Evolutionary conservation across 2,888 invertebrate species (phyloP), one percentile per base, ranked within the genome.

Genomic region (Cryptus viduatorius): DNA sequence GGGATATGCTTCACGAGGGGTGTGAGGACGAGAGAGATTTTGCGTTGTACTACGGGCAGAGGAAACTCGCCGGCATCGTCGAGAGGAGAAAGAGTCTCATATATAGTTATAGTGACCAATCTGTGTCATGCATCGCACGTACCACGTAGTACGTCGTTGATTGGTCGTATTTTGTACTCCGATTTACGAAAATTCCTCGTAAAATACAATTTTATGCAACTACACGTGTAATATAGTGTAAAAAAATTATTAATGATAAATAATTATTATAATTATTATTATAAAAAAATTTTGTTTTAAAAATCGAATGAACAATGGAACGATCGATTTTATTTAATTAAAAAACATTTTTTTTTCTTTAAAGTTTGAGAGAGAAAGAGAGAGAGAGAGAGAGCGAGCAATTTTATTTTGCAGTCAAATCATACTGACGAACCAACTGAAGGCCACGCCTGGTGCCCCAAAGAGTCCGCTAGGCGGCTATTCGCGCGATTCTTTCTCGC

Each of bases 1-100:
- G 44, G 19, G 44, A 71, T 48, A 48, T 48, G 61, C 16, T 31
- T 64, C 29, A 48, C 61, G 73, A 75, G 73, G 37, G 73, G 37
- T 71, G 53, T 37, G 69, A 37, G 53, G 14, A 29, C 31, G 59
- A 61, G 59, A 61, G 59, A 31, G 59, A 31, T 61, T 61, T 29
- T 61, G 59, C 31, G 59, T 61, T n/a, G 59, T 61, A 61, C 59
- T 61, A n/a, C 14, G 29, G 59, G 16, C 37, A 31, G 24, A 61
- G 59, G 29, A 61, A 61, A 61, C 59, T n/a, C 59, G 59, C 59
- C 29, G 59, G 56, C 56, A 16, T 29, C 31, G 59, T 4, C 31
- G n/a, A 61, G 31, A 61, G 31, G 29, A 61, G 29, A 29, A 61
- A 29, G 59, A 61, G 59, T 31, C 29, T n/a, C 4, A 29, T 5